Conservation (phyloP, 1,140 invertebrate species). For the Dreissena rostriformis region DNA sequence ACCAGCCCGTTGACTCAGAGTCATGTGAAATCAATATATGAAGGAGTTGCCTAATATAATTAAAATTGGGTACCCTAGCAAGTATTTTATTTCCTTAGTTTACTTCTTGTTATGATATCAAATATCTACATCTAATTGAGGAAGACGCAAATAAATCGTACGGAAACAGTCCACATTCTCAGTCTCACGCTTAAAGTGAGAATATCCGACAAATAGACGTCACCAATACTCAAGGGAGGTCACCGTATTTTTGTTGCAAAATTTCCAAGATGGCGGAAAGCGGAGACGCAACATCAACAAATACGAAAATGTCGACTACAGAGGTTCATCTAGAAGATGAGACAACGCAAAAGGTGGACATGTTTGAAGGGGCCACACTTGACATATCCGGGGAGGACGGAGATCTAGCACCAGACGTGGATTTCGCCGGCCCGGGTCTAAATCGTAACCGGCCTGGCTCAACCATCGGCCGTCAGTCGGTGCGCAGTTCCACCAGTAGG, state of each 20-base stretch:
- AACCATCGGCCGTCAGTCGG: conserved; percentile 64
- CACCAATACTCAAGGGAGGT: conserved; percentile 4
- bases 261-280: conserved; percentile 41
- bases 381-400: conserved; percentile 55
- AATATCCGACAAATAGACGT: too few species aligned
- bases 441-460: conserved; percentile 66
- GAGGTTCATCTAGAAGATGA: conserved; percentile 64
- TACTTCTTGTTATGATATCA: too few species aligned
- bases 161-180: not conserved
- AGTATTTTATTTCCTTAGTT: too few species aligned
- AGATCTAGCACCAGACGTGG: conserved; percentile 39
- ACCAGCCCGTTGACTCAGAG: too few species aligned
- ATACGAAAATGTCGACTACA: not conserved
- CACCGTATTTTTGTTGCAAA: not conserved
- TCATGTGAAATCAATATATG: too few species aligned
- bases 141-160: not conserved
- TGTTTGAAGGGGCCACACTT: conserved; percentile 69
- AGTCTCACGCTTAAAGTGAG: too few species aligned
- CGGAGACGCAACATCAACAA: not conserved
- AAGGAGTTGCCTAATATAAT: too few species aligned
- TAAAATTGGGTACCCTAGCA: too few species aligned
- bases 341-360: conserved; percentile 55
- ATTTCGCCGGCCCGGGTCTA: conserved; percentile 47
- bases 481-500: conserved; percentile 57
- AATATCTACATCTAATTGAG: too few species aligned